Evolutionary conservation across 2,888 invertebrate genomes (phyloP), one percentile per base, ranked within the genome.

Genomic region (Dicranocentrus wangi): DNA sequence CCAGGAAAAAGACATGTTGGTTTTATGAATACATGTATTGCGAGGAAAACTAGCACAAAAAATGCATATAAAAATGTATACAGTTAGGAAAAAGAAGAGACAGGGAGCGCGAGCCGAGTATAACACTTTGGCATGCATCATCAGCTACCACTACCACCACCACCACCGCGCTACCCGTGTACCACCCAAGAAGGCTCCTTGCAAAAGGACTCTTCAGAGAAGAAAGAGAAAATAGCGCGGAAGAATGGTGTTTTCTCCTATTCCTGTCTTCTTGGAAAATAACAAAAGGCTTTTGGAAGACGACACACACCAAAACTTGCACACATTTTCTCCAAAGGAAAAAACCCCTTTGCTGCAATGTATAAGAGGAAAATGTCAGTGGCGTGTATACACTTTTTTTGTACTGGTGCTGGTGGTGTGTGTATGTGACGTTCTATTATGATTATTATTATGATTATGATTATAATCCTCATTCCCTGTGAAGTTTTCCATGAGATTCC

Each of bases 101-200:
- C n/a, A n/a, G n/a, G n/a, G n/a, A n/a, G n/a, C n/a, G n/a, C n/a
- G n/a, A n/a, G n/a, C n/a, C n/a, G n/a, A n/a, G n/a, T n/a, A n/a
- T n/a, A n/a, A n/a, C 27, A 76, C 58, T 68, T 76, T 76, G 75
- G 75, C 68, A 68, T 76, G 68, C 68, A 58, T 76, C 75, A 76
- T 76, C 75, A 68, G 66, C 66, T 47, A 66, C 66, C 66, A 68
- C 27, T 47, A 60, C 61, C n/a, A n/a, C n/a, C n/a, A n/a, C n/a
- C n/a, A n/a, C n/a, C n/a, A n/a, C n/a, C n/a, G n/a, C n/a, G n/a
- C n/a, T n/a, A n/a, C n/a, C n/a, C n/a, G n/a, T n/a, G n/a, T n/a
- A n/a, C n/a, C n/a, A n/a, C 42, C 72, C 32, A 47, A 66, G 51
- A 47, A 17, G 51, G 13, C 21, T n/a, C n/a, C 43, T 25, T 42